These are phyloP conservation scores for Rhogogaster chlorosoma DNA, from an alignment of 2,888 invertebrate genomes.

Conservation along the genomic window DNA sequence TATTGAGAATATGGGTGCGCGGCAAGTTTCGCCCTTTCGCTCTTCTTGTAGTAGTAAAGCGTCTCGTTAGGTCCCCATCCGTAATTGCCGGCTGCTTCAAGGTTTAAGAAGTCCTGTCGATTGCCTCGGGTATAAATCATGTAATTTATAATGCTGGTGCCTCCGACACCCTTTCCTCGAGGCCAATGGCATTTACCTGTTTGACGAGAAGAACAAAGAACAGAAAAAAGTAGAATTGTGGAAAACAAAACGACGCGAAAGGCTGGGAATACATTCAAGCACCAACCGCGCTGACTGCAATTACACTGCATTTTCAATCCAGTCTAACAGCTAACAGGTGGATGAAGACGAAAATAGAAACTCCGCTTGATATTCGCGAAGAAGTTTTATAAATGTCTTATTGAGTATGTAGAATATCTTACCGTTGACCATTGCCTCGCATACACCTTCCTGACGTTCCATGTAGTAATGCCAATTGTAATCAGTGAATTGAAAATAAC, in stretches of 20 bases:
- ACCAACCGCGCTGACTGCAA: background rate
- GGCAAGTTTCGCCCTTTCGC: slow-evolving; percentile 67
- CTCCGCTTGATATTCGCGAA: background rate
- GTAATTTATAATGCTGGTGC: slow-evolving; percentile 80
- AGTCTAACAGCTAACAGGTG: too few relatives aligned
- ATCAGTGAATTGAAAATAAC: slow-evolving; percentile 78
- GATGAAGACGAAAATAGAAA: background rate
- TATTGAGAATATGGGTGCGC: slow-evolving; percentile 76
- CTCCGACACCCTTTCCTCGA: slow-evolving; percentile 78
- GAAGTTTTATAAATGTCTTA: background rate
- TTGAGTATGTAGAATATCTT: too few relatives aligned
- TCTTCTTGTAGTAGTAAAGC: slow-evolving; percentile 76
- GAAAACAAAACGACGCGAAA: background rate
- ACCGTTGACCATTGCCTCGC: slow-evolving; percentile 64
- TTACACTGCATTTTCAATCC: background rate
- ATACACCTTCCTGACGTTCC: slow-evolving; percentile 74
- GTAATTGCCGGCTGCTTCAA: slow-evolving; percentile 77
- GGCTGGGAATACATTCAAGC: background rate
- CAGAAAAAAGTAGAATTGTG: background rate
- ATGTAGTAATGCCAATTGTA: slow-evolving; percentile 80
- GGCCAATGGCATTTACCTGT: slow-evolving; percentile 75
- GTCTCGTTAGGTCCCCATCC: slow-evolving; percentile 77
- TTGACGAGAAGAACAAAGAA: slow-evolving; percentile 53
- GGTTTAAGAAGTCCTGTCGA: slow-evolving; percentile 78
- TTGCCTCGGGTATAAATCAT: slow-evolving; percentile 81